Percentiles rank a stretch among this genome's conserved stretches.
Conservation (phyloP, 2,888 invertebrate genomes). For the Drosophila prolongata region DNA sequence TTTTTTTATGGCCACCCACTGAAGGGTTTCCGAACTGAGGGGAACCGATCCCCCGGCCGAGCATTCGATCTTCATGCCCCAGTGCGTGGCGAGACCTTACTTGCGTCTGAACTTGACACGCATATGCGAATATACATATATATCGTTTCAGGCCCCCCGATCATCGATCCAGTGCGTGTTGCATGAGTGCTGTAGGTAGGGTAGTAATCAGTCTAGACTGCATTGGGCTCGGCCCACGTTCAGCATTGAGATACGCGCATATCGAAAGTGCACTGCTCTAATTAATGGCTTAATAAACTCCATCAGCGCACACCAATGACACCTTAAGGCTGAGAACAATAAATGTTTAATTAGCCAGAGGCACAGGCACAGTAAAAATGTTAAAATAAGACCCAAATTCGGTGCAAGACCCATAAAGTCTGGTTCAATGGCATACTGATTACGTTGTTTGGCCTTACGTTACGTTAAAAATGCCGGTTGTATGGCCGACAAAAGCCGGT, state of each 20-base stretch:
- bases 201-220: conserved; percentile 66
- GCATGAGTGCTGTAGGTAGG: conserved; percentile 43
- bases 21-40: conserved; percentile 23
- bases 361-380: background rate
- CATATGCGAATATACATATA: conserved; percentile 40
- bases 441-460: background rate
- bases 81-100: conserved; percentile 63
- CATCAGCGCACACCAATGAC: conserved; percentile 18
- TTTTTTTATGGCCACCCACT: conserved; percentile 27
- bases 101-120: conserved; percentile 69
- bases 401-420: conserved; percentile 21
- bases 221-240: conserved; percentile 70
- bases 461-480: conserved; percentile 60
- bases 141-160: conserved; percentile 23
- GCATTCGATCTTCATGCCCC: conserved; percentile 76
- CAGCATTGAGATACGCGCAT: conserved; percentile 56
- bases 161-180: conserved; percentile 54
- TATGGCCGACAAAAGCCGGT: conserved; percentile 22
- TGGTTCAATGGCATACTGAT: conserved; percentile 52
- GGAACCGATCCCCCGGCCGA: conserved; percentile 22
- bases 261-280: conserved; percentile 62
- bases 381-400: conserved; percentile 19
- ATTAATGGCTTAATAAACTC: conserved; percentile 59
- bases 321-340: conserved; percentile 18
- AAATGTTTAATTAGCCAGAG: conserved; percentile 17